Evolutionary conservation across 2,888 invertebrate genomes (phyloP), one percentile per base, ranked within the genome.

Genomic region (Cylindroiulus punctatus): DNA sequence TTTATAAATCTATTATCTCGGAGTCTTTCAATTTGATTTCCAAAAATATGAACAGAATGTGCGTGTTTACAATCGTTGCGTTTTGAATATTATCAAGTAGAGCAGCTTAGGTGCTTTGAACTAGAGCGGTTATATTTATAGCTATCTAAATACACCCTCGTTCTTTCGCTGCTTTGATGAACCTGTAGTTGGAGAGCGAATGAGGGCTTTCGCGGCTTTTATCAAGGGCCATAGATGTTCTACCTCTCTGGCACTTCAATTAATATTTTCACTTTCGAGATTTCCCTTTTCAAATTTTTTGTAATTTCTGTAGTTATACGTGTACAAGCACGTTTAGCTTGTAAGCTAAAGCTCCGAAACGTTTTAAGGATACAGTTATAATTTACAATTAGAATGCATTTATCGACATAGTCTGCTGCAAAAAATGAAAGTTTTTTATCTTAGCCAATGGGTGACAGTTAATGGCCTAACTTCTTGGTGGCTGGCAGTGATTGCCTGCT

Each of bases 1-100:
- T 65, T 65, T 10, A 65, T 7, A 65, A 65, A 65, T 8, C 65
- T 26, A 65, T 65, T 65, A 65, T 65, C 22, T 2, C 26, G 65
- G 22, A 26, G 26, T 65, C 65, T 65, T 65, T 26, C 65, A 52
- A 65, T 65, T 26, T 65, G 65, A 65, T 65, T 65, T 65, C 65
- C 65, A 65, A n/a, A 65, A 65, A 65, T 65, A 65, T 22, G 26
- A 65, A 1, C 65, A 65, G 26, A 65, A 65, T 65, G 65, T 26
- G 65, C 26, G 22, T 12, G 65, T 65, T 65, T 65, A 12, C 65
- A 65, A 26, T 65, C 65, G n/a, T 65, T 26, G 26, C 65, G 26
- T 26, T 65, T 65, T 65, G 10, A n/a, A 52, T 65, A 26, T n/a
- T 26, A 26, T 65, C 26, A 65, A 65, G 65, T 22, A 26, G 22